Evolutionary conservation across 2,113 vertebrate species (phyloP), one percentile per base, ranked within the genome.

Genomic region (Lycaon pictus): DNA sequence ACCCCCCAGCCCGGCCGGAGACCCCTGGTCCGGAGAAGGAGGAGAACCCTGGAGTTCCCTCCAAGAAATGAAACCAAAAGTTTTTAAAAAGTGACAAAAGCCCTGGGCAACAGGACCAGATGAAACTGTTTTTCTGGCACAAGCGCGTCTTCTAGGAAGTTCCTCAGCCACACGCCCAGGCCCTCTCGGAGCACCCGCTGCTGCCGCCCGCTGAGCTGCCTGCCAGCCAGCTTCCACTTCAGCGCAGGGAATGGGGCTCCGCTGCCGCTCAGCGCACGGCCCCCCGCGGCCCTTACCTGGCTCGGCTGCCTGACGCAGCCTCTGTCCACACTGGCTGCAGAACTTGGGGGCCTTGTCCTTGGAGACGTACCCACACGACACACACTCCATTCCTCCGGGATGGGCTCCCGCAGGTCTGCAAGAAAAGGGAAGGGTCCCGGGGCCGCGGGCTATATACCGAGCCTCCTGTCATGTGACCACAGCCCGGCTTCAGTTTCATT

Each of bases 341-440:
- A 99, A 99, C 2, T 94, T 98, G 12, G 98, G 95, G 1, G 29
- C 76, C 0, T 85, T 87, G 15, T 99, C 98, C 76, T 62, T 0
- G 69, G 96, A 74, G 43, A 43, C 0, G 7, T 92, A 27, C 7
- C 0, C 0, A 97, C 99, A 99, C 0, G 0, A 0, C 0, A 22
- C 83, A 87, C 99, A 99, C 98, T 98, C 88, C 99, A 99, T 99
- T 12, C 4, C 48, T 27, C 12, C 76, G 95, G 17, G 20, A 7
- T 3, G 37, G 25, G 19, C 7, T 23, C 6, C 86, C 0, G 19
- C 55, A 72, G 53, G 4, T 72, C 12, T 27, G 51, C 2, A 8
- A 74, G 32, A 2, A 22, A 23, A n/a, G 9, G 11, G 11, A 11
- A n/a, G 23, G 62, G 69, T 27, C 0, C 37, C 0, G 2, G 5